Evolutionary conservation across 2,113 vertebrate genomes (phyloP).

Genomic region (Hyperopisus bebe): DNA sequence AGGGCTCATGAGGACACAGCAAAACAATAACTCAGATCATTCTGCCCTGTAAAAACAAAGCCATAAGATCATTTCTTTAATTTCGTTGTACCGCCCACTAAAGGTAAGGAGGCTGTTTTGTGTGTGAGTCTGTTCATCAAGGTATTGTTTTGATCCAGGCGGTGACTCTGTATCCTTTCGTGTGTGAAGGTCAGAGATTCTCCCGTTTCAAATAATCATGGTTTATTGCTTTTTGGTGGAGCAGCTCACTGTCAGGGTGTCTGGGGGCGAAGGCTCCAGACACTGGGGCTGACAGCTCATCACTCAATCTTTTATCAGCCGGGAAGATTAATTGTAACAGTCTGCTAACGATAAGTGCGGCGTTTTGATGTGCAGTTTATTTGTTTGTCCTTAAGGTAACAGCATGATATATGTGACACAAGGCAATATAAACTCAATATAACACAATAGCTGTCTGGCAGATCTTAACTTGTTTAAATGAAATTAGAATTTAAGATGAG

Average conservation of each 20-base stretch:
- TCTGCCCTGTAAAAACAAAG: not conserved
- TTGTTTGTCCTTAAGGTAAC: conserved; percentile 27
- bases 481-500: conserved; percentile 16
- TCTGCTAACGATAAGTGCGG: conserved; percentile 11
- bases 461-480: conserved; percentile 20
- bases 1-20: not conserved
- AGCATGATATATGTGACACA: conserved; percentile 10
- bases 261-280: conserved; percentile 5
- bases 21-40: not conserved
- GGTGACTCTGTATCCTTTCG: not conserved
- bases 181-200: not conserved
- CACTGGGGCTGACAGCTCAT: not conserved
- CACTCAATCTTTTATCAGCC: not conserved
- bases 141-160: not conserved
- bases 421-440: not conserved
- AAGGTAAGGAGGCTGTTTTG: not conserved
- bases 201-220: conserved; percentile 18
- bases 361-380: conserved; percentile 2
- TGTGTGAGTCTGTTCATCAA: not conserved
- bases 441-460: conserved; percentile 17
- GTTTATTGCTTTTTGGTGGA: conserved; percentile 18
- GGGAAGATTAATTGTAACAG: conserved; percentile 18
- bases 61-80: not conserved
- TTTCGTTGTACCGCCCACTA: not conserved
- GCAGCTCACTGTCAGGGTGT: not conserved